Evolutionary conservation across 2,113 vertebrate species (phyloP).

Genomic region (Lophius piscatorius): DNA sequence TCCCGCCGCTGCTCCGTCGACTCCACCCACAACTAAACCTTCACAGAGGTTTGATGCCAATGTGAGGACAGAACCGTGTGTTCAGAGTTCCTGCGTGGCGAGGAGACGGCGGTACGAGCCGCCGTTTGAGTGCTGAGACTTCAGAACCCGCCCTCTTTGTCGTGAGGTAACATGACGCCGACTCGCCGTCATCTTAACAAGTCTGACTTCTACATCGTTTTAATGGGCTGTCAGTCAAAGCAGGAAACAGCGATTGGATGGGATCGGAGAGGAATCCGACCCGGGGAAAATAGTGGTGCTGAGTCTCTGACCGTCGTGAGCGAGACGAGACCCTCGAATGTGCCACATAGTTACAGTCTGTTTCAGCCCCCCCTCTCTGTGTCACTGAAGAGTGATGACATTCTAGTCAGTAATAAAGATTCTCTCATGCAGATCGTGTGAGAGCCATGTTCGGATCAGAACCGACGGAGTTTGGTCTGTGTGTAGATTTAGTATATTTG

Average conservation of each 20-base stretch:
- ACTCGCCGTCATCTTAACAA: constrained; percentile 66
- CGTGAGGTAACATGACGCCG: constrained; percentile 58
- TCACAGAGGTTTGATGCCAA: no score
- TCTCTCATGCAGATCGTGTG: no score
- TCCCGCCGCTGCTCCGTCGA: constrained; percentile 13
- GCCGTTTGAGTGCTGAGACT: constrained; percentile 55
- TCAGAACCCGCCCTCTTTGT: constrained; percentile 55
- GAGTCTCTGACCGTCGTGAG: constrained; percentile 33
- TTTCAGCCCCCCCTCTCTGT: neutral
- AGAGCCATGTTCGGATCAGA: no score
- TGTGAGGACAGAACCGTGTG: no score
- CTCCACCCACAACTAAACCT: no score
- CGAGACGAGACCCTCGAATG: constrained; percentile 1
- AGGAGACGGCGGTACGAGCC: constrained; percentile 4
- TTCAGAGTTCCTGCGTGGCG: neutral
- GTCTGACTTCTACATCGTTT: constrained; percentile 68
- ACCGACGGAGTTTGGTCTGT: no score
- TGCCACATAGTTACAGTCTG: constrained; percentile 17
- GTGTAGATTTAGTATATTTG: neutral
- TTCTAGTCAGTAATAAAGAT: neutral
- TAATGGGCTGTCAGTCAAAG: constrained; percentile 72
- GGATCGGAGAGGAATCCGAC: constrained; percentile 38
- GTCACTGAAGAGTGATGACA: neutral
- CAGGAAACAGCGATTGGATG: constrained; percentile 30
- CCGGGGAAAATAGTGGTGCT: constrained; percentile 29